These are phyloP conservation scores for Macrotus californicus DNA, from an alignment of 2,113 vertebrate species.

Conservation along the genomic window DNA sequence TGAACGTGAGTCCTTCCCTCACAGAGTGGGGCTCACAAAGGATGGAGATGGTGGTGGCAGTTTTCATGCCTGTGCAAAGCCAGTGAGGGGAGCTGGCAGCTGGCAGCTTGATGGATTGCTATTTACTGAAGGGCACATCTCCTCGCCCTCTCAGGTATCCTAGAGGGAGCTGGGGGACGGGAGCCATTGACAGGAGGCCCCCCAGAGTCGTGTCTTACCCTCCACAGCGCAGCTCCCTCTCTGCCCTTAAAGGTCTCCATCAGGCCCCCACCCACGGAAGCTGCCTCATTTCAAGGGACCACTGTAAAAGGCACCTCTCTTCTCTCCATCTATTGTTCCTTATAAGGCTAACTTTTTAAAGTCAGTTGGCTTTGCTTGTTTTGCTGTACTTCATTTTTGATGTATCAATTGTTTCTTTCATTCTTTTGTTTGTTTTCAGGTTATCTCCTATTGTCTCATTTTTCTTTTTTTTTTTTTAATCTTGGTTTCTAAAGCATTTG, in stretches of 20 bases:
- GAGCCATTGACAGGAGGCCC: neutral
- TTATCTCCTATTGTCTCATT: neutral
- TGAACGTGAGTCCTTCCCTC: accelerated
- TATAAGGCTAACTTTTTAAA: neutral
- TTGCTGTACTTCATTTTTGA: neutral
- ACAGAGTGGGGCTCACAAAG: neutral
- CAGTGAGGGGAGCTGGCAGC: neutral
- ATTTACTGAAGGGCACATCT: neutral
- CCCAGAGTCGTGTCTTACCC: neutral
- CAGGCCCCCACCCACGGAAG: accelerated
- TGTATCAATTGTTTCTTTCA: neutral
- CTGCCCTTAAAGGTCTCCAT: neutral
- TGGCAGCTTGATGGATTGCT: neutral
- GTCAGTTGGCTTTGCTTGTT: neutral
- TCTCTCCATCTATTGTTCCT: neutral
- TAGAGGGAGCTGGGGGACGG: neutral
- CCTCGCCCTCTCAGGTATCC: neutral
- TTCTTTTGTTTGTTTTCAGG: neutral
- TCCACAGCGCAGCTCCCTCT: neutral
- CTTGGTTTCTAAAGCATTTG: neutral
- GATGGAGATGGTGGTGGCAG: accelerated
- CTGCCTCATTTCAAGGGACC: neutral
- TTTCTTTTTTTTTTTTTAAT: neutral
- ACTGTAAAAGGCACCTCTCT: neutral
- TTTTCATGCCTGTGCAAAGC: neutral